A percentile compares a stretch with the other conserved stretches of the same genome.
phyloP scores from a whole-genome alignment of 2,888 invertebrate species.

The Charanyca ferruginea region DNA sequence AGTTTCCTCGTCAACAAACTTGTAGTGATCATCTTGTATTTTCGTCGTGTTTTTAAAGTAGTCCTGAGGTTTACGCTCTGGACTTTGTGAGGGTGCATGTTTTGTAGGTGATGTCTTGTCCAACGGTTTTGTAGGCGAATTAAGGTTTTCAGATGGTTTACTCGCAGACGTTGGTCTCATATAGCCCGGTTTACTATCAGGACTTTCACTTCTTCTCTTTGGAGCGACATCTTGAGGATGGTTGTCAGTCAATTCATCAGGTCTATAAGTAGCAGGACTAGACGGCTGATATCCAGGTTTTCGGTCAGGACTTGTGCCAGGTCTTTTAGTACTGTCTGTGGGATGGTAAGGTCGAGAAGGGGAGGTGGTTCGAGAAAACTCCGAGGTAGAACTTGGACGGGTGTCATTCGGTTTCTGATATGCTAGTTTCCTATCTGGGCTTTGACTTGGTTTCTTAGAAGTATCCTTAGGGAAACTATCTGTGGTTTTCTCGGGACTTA shows the following conservation, averaged over 20 bases:
- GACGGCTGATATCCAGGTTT: constrained; percentile 49
- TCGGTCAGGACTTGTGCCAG: constrained; percentile 62
- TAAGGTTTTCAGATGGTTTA: constrained; percentile 62
- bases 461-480: constrained; percentile 24
- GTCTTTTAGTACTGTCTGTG: constrained; percentile 32
- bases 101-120: constrained; percentile 69
- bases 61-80: constrained; percentile 65
- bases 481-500: constrained; percentile 53
- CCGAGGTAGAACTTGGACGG: constrained; percentile 29
- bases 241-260: constrained; percentile 35
- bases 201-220: constrained; percentile 62
- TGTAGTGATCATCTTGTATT: constrained; percentile 79
- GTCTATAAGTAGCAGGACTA: constrained; percentile 16
- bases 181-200: constrained; percentile 76
- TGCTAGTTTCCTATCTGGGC: constrained; percentile 69
- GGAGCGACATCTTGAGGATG: constrained; percentile 43
- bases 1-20: constrained; percentile 85
- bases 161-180: constrained; percentile 77
- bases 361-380: constrained; percentile 36
- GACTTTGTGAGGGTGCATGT: constrained; percentile 61
- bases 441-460: constrained; percentile 62
- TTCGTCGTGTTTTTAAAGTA: constrained; percentile 61
- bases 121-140: constrained; percentile 58
- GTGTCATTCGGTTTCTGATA: constrained; percentile 47
- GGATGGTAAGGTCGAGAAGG: constrained; percentile 47